Evolutionary conservation across 2,888 invertebrate genomes (phyloP).

Genomic region (Andrena dorsata): DNA sequence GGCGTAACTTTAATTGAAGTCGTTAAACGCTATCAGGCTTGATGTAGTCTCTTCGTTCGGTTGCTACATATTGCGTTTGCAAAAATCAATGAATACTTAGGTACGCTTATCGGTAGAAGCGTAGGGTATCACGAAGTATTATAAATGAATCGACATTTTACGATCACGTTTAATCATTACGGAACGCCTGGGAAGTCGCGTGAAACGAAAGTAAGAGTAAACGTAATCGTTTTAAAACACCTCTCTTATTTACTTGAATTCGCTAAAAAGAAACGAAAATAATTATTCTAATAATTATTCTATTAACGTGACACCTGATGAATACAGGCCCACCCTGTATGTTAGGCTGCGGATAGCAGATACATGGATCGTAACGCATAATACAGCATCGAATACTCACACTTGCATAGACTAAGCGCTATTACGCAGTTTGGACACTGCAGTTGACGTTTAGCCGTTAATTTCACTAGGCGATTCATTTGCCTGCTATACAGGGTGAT

Average conservation of each 20-base stretch:
- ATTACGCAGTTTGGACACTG: conserved; percentile 19
- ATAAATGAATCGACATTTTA: too few species aligned
- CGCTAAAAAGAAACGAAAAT: background rate
- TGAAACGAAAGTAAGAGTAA: too few species aligned
- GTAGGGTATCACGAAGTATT: too few species aligned
- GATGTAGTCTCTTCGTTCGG: too few species aligned
- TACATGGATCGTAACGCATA: conserved; percentile 10
- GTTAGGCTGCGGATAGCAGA: conserved; percentile 10
- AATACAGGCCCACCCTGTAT: background rate
- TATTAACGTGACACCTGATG: background rate
- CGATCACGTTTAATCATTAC: too few species aligned
- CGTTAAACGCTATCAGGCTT: background rate
- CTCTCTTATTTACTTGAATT: too few species aligned
- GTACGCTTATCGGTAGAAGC: too few species aligned
- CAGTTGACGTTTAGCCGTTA: conserved; percentile 37
- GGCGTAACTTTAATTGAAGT: background rate
- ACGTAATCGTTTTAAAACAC: too few species aligned
- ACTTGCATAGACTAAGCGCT: background rate
- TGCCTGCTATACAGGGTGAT: conserved; percentile 25
- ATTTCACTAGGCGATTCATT: conserved; percentile 43
- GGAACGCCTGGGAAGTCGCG: too few species aligned
- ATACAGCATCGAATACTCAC: conserved; percentile 29
- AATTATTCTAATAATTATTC: too few species aligned
- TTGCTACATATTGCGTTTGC: too few species aligned
- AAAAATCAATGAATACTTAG: too few species aligned